Evolutionary conservation across 2,113 vertebrate genomes (phyloP), one percentile per base, ranked within the genome.

Genomic region (Ondatra zibethicus): DNA sequence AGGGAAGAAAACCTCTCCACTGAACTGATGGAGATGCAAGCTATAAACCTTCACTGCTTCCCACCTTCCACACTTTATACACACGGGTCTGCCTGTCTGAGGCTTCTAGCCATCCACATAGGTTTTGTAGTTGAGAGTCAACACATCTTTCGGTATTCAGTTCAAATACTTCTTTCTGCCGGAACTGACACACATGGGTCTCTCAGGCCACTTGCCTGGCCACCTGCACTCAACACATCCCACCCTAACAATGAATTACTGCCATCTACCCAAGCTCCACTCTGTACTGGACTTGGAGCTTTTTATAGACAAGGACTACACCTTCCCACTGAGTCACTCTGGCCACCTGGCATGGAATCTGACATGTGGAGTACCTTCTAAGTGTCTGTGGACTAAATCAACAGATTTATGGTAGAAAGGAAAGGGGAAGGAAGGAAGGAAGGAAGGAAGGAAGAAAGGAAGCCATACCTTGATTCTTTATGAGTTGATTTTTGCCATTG

Each of bases 161-260:
- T 92, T 86, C 81, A 92, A 91, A 91, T 13, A n/a, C 70, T 66
- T 70, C 50, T 78, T 89, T 93, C 68, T 92, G 75, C 55, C 52
- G 14, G 68, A 89, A 85, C 31, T 58, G 68, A 12, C 13, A 61
- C 10, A n/a, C 63, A 82, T 8, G 70, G 36, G n/a, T 80, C 50
- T 89, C 61, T 80, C 36, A 63, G 66, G 61, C 39, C 19, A 50
- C 66, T 3, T 6, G 5, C 2, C 29, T 45, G 33, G 17, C 85
- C 10, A n/a, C 39, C 13, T 47, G 63, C 72, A 78, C 50, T 76
- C 19, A 31, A 11, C 82, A 76, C 27, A 61, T 21, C 45, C 50
- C 27, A 27, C 39, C 42, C 47, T 73, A 17, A 39, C 10, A 16
- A 88, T 21, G 39, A 42, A 21, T 47, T n/a, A 52, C 65, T 68